Evolutionary conservation across 1,140 invertebrate genomes (phyloP).

Genomic region (Dendrolimus kikuchii): DNA sequence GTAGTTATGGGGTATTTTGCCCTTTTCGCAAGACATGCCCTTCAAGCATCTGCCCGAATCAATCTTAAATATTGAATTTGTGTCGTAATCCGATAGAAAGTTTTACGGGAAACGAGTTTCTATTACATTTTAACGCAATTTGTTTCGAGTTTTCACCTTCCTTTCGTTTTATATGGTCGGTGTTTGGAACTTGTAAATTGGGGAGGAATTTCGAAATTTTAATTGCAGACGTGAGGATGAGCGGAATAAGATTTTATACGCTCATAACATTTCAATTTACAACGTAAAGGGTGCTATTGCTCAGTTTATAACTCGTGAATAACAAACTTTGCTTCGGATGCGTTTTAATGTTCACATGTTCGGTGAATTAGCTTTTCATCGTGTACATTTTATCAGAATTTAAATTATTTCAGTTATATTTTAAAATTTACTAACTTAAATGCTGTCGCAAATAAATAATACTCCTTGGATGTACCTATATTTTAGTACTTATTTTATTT

Average conservation of each 20-base stretch:
- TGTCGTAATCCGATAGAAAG: constrained; percentile 63
- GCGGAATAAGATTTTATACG: constrained; percentile 16
- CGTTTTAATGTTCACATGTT: no score
- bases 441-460: no score
- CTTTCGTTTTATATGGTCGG: constrained; percentile 19
- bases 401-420: no score
- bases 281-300: constrained; percentile 4
- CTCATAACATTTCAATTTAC: constrained; percentile 14
- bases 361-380: no score
- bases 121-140: constrained; percentile 69
- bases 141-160: constrained; percentile 64
- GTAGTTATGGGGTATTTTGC: constrained; percentile 6
- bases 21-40: constrained; percentile 34
- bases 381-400: no score
- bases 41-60: constrained; percentile 61
- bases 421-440: no score
- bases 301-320: neutral
- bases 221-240: constrained; percentile 36
- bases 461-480: no score
- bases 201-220: constrained; percentile 40
- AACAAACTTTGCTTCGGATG: no score
- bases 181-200: constrained; percentile 36
- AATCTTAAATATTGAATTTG: constrained; percentile 72
- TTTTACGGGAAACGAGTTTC: constrained; percentile 62
- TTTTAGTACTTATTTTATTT: no score